Conservation (phyloP, 2,113 vertebrate genomes). For the Atherinomorus stipes region DNA sequence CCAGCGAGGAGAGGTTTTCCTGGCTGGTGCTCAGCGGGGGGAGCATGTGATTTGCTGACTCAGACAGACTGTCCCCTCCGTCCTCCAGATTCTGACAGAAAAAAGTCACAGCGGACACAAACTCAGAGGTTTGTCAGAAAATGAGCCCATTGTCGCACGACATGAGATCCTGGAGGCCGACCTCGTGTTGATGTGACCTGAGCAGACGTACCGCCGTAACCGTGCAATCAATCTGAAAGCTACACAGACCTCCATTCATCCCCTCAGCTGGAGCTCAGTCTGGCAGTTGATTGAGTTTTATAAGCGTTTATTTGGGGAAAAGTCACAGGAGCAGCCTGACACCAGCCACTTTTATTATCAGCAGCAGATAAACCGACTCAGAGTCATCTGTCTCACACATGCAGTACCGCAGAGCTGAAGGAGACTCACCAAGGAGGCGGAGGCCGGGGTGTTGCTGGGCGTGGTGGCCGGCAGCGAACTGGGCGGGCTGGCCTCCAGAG, state of each 20-base stretch:
- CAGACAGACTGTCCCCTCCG: slow-evolving; percentile 77
- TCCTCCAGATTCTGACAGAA: slow-evolving; percentile 84
- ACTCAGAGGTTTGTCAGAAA: slow-evolving; percentile 11
- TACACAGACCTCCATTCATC: no score
- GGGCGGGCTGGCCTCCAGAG: slow-evolving; percentile 67
- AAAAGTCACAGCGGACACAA: slow-evolving; percentile 11
- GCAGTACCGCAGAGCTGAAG: no score
- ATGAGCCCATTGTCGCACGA: slow-evolving; percentile 66
- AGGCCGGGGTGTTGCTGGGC: slow-evolving; percentile 51
- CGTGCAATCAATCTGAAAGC: slow-evolving; percentile 27
- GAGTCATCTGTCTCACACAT: no score
- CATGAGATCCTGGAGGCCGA: slow-evolving; percentile 34
- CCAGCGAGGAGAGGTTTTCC: slow-evolving; percentile 84
- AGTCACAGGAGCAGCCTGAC: no score
- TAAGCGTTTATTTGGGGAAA: no score
- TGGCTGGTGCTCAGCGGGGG: slow-evolving; percentile 74
- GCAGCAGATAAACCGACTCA: no score
- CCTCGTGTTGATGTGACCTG: slow-evolving; percentile 15
- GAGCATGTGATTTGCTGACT: slow-evolving; percentile 83
- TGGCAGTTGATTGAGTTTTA: no score
- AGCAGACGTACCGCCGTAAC: slow-evolving; percentile 23
- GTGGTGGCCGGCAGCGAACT: slow-evolving; percentile 57
- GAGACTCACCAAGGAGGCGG: slow-evolving; percentile 72
- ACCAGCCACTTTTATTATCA: no score
- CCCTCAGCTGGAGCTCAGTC: no score